A percentile compares a stretch with the other conserved stretches of the same genome.
phyloP scores from a whole-genome alignment of 2,113 vertebrate genomes.

The Panthera tigris region DNA sequence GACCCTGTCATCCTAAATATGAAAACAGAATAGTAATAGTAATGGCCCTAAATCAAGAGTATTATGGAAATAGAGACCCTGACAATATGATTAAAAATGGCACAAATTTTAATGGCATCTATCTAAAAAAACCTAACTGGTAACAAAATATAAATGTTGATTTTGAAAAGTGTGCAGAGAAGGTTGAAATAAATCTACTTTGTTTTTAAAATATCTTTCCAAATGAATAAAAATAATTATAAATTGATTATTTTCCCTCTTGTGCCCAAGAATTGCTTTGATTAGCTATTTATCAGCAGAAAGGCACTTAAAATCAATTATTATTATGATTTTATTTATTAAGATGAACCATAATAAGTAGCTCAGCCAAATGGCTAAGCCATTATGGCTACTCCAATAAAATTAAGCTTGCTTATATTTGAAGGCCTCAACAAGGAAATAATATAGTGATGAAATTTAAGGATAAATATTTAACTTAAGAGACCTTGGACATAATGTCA shows the following conservation, averaged over 20 bases:
- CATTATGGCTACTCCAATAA: neutral
- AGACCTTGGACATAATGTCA: neutral
- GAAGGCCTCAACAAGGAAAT: neutral
- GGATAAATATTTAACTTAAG: neutral
- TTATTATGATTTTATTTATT: slow-evolving; percentile 15
- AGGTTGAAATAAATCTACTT: neutral
- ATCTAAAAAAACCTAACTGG: neutral
- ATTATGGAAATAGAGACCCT: neutral
- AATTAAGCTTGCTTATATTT: neutral
- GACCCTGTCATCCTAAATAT: neutral
- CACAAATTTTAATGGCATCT: neutral
- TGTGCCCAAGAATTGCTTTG: neutral
- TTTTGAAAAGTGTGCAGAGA: neutral
- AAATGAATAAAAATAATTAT: neutral
- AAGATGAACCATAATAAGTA: neutral
- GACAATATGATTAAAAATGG: neutral
- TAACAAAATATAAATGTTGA: neutral
- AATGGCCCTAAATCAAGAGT: neutral
- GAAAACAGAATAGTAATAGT: neutral
- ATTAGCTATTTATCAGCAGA: neutral
- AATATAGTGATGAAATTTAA: neutral
- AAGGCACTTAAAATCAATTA: neutral
- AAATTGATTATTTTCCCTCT: neutral
- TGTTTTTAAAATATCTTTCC: neutral
- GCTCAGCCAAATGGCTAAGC: neutral